A percentile compares a stretch with the other conserved stretches of the same genome.
Conservation (phyloP, 37 sponge, comb jelly and placozoan species). For the Diacarnus erythraeanus region DNA sequence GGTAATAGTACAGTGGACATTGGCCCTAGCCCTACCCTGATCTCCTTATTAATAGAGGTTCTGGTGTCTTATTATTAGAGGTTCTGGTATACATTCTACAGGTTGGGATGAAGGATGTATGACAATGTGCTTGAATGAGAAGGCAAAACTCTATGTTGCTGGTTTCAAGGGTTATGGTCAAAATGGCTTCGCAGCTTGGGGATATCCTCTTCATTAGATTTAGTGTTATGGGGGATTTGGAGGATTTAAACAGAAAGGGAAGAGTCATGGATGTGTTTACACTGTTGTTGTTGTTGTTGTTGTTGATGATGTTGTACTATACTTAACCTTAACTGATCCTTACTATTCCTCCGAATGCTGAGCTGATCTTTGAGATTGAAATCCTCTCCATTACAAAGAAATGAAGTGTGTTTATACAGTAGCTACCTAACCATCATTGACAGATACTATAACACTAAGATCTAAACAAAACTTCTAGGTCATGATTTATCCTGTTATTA, state of each 20-base stretch:
- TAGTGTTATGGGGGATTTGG: background rate
- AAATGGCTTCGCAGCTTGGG: slow-evolving; percentile 85
- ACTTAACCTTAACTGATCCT: slow-evolving; percentile 13
- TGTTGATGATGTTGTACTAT: no score
- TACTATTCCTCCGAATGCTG: slow-evolving; percentile 80
- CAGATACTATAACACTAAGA: no score
- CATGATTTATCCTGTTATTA: no score
- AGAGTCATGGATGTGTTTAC: no score
- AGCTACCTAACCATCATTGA: no score
- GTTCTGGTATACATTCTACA: background rate
- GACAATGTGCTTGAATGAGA: slow-evolving; percentile 76
- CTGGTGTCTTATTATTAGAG: background rate
- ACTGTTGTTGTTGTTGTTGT: no score
- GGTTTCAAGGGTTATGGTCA: slow-evolving; percentile 77
- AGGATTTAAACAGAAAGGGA: no score
- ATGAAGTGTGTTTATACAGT: no score
- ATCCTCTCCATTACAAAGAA: slow-evolving; percentile 21
- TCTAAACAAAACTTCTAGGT: no score
- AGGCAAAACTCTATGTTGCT: slow-evolving; percentile 60
- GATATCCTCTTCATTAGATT: slow-evolving; percentile 51
- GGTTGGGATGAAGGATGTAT: slow-evolving; percentile 92
- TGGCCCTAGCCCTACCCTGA: background rate
- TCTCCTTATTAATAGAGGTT: background rate
- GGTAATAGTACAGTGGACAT: background rate
- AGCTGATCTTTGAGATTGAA: slow-evolving; percentile 78